Conservation (phyloP, 2,797 vertebrate genomes). For the Brachymystax lenok region DNA sequence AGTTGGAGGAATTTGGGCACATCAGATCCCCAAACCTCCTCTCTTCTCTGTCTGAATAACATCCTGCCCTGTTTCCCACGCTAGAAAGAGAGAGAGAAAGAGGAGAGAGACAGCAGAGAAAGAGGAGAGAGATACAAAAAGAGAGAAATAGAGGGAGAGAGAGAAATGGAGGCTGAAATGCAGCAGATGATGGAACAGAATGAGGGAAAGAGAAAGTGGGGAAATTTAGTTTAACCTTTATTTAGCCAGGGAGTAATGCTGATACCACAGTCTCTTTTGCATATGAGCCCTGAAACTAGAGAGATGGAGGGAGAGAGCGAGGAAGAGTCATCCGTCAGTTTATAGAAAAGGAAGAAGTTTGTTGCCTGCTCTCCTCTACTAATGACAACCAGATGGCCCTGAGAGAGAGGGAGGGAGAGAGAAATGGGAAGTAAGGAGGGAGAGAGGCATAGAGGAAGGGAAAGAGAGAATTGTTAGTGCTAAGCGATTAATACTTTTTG, state of each 20-base stretch:
- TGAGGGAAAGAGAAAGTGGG: neutral
- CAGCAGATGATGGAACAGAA: neutral
- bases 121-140: no score
- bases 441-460: neutral
- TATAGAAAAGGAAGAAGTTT: neutral
- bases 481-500: no score
- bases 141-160: no score
- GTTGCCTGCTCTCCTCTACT: conserved; percentile 24
- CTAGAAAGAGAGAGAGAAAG: neutral
- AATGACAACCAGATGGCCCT: neutral
- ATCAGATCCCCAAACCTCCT: no score
- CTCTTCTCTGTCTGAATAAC: neutral
- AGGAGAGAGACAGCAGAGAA: no score
- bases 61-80: conserved; percentile 2
- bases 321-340: neutral
- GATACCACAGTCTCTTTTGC: no score
- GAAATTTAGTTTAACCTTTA: neutral
- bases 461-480: conserved; percentile 6
- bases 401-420: conserved; percentile 2
- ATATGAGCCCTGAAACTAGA: neutral
- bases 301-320: conserved; percentile 19
- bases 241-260: no score
- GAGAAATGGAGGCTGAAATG: neutral
- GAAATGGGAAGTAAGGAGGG: conserved; percentile 3
- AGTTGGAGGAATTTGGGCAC: no score